Percentiles rank a stretch among this genome's conserved stretches.
phyloP scores from a whole-genome alignment of 2,113 vertebrate genomes.

The Alaudala cheleensis region DNA sequence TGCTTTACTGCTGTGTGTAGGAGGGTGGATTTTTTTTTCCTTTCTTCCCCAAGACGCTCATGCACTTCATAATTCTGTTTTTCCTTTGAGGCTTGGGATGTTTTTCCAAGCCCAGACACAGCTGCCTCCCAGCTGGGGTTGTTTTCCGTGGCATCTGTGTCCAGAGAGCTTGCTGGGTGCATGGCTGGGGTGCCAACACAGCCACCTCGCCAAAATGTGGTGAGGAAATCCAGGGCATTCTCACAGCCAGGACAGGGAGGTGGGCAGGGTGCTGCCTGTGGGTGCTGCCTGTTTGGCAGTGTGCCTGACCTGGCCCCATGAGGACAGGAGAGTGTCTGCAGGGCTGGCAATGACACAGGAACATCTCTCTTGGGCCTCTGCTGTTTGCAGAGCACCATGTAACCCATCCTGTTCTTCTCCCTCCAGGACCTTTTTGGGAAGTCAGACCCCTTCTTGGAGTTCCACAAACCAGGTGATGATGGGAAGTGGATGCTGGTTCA shows the following conservation, averaged over 20 bases:
- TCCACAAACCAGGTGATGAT: constrained; percentile 92
- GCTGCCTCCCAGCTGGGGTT: constrained; percentile 7
- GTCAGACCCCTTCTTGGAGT: constrained; percentile 97
- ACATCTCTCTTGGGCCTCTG: background rate
- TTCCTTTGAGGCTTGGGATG: background rate
- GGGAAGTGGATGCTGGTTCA: constrained; percentile 99
- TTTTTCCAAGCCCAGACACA: background rate
- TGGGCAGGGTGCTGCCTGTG: background rate
- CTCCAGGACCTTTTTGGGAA: constrained; percentile 96
- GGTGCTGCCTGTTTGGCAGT: background rate
- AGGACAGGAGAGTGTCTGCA: background rate
- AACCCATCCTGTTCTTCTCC: background rate
- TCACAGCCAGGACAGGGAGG: fast-evolving
- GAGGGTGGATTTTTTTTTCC: background rate
- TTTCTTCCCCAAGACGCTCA: background rate
- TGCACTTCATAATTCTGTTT: background rate
- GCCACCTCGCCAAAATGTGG: fast-evolving
- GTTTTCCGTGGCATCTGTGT: background rate
- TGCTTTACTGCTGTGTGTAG: background rate
- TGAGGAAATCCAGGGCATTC: fast-evolving
- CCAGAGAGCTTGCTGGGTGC: background rate
- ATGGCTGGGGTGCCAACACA: fast-evolving
- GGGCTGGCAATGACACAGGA: background rate
- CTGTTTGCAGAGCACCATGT: background rate
- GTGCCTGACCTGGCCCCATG: fast-evolving